Evolutionary conservation across 2,113 vertebrate species (phyloP).

Genomic region (Columba janthina): DNA sequence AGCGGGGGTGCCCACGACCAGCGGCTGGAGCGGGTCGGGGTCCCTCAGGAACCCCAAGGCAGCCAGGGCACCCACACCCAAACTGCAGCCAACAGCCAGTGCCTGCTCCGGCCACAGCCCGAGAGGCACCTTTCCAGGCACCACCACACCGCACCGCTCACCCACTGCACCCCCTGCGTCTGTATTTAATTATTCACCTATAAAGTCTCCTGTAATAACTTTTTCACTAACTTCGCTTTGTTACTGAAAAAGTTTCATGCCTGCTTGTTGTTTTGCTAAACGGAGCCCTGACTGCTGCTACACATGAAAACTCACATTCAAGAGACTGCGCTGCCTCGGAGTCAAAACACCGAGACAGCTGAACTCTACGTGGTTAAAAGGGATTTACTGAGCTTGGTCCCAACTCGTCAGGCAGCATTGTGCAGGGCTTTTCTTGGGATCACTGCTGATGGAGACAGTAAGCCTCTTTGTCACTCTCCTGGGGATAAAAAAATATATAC

Average conservation of each 20-base stretch:
- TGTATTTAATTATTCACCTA: neutral
- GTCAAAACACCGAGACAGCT: neutral
- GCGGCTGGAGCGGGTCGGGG: neutral
- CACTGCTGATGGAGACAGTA: neutral
- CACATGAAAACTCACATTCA: fast-evolving
- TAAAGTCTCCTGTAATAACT: neutral
- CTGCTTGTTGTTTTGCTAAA: neutral
- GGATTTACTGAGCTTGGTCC: neutral
- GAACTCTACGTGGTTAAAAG: neutral
- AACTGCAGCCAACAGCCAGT: neutral
- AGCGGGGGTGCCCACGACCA: neutral
- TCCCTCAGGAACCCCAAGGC: neutral
- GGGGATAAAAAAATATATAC: neutral
- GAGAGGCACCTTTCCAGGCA: neutral
- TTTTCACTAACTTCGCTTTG: neutral
- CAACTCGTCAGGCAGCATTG: neutral
- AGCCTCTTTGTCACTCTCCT: neutral
- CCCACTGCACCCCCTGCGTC: neutral
- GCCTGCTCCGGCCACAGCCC: neutral
- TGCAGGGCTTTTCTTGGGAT: neutral
- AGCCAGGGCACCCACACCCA: neutral
- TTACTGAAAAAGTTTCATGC: neutral
- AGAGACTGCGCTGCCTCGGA: neutral
- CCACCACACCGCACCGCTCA: neutral
- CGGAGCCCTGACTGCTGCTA: neutral